Conservation (phyloP, 92 coral and sea anemone species). For the Zoanthus solanderi region DNA sequence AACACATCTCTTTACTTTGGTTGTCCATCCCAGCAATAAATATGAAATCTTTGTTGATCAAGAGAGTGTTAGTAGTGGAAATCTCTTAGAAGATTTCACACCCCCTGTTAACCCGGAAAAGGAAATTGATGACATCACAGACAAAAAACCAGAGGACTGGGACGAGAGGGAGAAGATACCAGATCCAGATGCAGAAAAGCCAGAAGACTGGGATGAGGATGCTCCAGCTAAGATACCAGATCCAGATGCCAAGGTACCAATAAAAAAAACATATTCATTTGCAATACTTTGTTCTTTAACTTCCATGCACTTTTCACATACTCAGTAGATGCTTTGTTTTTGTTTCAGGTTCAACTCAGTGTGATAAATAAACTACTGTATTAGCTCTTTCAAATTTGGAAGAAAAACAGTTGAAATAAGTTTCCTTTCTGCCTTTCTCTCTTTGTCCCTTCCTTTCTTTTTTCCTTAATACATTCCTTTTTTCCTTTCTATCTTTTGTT, state of each 20-base stretch:
- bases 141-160: conserved; percentile 97
- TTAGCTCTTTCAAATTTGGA: too few species aligned
- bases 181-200: conserved; percentile 98
- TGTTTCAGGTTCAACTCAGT: not conserved
- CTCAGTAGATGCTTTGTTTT: not conserved
- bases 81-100: conserved; percentile 85
- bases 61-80: conserved; percentile 84
- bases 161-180: conserved; percentile 99
- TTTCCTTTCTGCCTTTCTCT: too few species aligned
- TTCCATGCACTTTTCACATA: not conserved
- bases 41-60: conserved; percentile 95
- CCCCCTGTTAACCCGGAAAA: conserved; percentile 96
- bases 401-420: too few species aligned
- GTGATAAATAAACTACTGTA: too few species aligned
- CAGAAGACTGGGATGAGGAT: conserved; percentile 99
- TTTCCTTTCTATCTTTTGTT: too few species aligned
- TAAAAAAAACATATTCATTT: too few species aligned
- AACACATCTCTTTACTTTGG: conserved; percentile 90
- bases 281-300: not conserved
- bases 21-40: conserved; percentile 86
- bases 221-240: conserved; percentile 95
- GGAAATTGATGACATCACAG: conserved; percentile 94
- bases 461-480: too few species aligned
- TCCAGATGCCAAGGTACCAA: conserved; percentile 85
- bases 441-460: too few species aligned